Conservation (phyloP, 2,888 invertebrate genomes). For the Sepioteuthis lessoniana region DNA sequence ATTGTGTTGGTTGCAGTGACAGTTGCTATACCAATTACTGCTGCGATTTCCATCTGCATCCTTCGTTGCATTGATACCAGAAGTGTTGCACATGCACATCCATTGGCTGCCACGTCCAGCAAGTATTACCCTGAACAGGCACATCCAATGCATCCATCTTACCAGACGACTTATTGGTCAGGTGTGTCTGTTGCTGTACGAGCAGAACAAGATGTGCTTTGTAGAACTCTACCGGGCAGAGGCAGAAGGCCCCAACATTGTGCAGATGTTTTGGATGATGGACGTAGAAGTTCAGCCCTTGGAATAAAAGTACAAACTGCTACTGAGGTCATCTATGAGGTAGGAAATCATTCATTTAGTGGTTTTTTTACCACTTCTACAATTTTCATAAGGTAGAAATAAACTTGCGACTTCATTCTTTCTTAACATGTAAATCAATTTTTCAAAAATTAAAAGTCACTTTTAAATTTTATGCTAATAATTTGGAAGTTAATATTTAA, state of each 20-base stretch:
- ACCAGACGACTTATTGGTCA: neutral
- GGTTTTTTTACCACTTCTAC: too few relatives aligned
- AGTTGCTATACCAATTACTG: constrained; percentile 6
- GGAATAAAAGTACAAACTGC: neutral
- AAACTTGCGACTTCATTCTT: too few relatives aligned
- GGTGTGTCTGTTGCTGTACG: neutral
- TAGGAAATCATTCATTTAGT: too few relatives aligned
- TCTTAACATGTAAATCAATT: too few relatives aligned
- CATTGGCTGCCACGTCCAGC: neutral
- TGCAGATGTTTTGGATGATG: neutral
- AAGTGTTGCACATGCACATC: constrained; percentile 33
- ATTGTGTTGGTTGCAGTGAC: constrained; percentile 33
- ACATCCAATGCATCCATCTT: constrained; percentile 14
- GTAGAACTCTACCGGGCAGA: constrained; percentile 13
- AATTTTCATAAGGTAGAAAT: too few relatives aligned
- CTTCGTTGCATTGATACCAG: constrained; percentile 23
- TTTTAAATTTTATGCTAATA: too few relatives aligned
- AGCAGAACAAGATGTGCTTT: constrained; percentile 33
- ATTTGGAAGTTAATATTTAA: too few relatives aligned
- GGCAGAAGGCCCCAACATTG: neutral
- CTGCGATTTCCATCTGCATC: constrained; percentile 12
- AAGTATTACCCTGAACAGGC: neutral
- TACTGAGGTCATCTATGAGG: neutral
- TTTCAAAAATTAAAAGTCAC: too few relatives aligned
- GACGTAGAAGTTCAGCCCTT: neutral